Evolutionary conservation across 23 tunicate species (phyloP), one percentile per base, ranked within the genome.

Genomic region (Trididemnum miniatum): DNA sequence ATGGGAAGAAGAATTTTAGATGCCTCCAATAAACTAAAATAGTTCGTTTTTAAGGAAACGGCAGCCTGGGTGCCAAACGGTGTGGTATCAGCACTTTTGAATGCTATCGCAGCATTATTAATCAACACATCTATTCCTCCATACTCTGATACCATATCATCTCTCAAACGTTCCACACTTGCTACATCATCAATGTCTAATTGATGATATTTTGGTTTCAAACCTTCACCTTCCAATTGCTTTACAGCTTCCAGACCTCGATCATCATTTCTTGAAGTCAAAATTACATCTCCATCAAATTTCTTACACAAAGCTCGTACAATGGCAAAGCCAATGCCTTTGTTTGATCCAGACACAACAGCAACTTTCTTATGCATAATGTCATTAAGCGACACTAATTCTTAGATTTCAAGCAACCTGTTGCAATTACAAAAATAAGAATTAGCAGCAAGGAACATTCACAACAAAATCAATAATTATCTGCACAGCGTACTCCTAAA

Each of bases 321-420:
- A 24, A 91, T 91, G 40, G 97, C 91, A 34, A 91, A 51, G 4
- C 97, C 97, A 59, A 91, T 91, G 38, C 97, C 97, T 82, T 86
- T 91, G 65, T 91, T 91, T 34, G 80, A 31, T 9, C 97, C 97
- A 37, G 91, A 76, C 22, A 91, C 97, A 34, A 86, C 85, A 9
- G 97, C 97, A 35, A 91, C 91, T 80, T 86, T 86, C 34, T 31
- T 40, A 67, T 9, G 18, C 75, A 67, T 67, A 49, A 9, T 49
- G 18, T 49, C 57, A 9, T 18, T 9, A 12, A n/a, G n/a, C n/a
- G n/a, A n/a, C n/a, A n/a, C n/a, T 50, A 12, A 50, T 50, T 50
- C 18, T 18, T 50, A 12, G 57, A 50, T 12, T 50, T 50, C 18
- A 50, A 63, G 25, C 25, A 63, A 63, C 69, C 69, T 15, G 25